Evolutionary conservation across 1,140 invertebrate species (phyloP).

Genomic region (Drosophila obscura): DNA sequence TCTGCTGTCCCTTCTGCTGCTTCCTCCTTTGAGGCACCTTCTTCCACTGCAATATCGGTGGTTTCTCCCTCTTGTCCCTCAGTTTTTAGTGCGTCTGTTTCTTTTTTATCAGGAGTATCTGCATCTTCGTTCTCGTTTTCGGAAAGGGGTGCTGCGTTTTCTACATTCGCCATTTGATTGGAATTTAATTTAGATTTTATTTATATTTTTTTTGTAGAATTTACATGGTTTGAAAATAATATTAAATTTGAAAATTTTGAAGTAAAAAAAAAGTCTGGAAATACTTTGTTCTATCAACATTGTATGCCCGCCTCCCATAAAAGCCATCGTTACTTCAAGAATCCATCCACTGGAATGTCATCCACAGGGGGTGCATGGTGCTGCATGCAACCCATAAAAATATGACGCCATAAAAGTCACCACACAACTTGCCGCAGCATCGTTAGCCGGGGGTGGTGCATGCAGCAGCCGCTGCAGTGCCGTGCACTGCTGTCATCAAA

Average conservation of each 20-base stretch:
- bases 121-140: neutral
- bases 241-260: no score
- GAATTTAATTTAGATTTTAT: neutral
- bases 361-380: no score
- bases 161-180: constrained; percentile 31
- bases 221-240: no score
- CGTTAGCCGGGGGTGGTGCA: neutral
- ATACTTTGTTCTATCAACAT: no score
- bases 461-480: neutral
- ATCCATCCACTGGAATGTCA: no score
- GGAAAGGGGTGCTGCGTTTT: neutral
- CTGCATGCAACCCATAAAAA: constrained; percentile 32
- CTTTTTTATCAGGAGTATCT: neutral
- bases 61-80: neutral
- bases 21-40: constrained; percentile 19
- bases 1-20: neutral
- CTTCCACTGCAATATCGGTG: neutral
- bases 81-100: neutral
- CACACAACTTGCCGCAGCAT: constrained; percentile 23
- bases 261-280: no score
- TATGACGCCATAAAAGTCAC: constrained; percentile 39
- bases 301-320: no score
- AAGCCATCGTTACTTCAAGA: no score
- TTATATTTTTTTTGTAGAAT: no score
- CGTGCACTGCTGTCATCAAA: constrained; percentile 32